Evolutionary conservation across 2,888 invertebrate species (phyloP), one percentile per base, ranked within the genome.

Genomic region (Mesorhabditis belari): DNA sequence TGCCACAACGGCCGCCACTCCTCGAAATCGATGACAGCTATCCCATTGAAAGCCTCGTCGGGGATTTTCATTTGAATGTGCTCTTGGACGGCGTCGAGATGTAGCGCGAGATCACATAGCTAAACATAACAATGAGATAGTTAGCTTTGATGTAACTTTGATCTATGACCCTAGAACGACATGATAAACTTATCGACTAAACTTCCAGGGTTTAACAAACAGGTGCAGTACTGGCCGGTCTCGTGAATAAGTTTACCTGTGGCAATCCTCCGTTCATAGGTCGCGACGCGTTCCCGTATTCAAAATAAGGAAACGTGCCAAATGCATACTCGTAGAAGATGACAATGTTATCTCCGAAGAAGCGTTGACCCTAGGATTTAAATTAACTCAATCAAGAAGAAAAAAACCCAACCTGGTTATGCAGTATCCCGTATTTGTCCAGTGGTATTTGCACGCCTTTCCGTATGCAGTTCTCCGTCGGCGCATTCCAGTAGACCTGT

Each of bases 241-340:
- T 44, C n/a, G 44, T 12, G n/a, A 44, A 44, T 12, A 44, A 9
- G 9, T 19, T 19, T 9, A 66, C 65, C 67, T 72, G 72, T 4
- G 72, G 72, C 5, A 72, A 60, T n/a, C 72, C 72, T 52, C 72
- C 72, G 29, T 70, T 68, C 49, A 61, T 52, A 12, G 65, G 63
- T 19, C 57, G 51, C 17, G 49, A 53, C 9, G 55, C 56, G 27
- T 64, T 62, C 23, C 62, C 57, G 2, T 28, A 54, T 25, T 63
- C 55, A 25, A 63, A 67, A 58, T 67, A 69, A n/a, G 72, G 68
- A 24, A 70, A 60, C 24, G 60, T 63, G 9, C 68, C 67, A 24
- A 68, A 69, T 21, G 56, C 60, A 55, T 63, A 61, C 64, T 67
- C 65, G 50, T 72, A 72, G 57, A 72, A 67, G 12, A 70, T 64